Evolutionary conservation across 1,140 invertebrate genomes (phyloP), one percentile per base, ranked within the genome.

Genomic region (Musca vetustissima): DNA sequence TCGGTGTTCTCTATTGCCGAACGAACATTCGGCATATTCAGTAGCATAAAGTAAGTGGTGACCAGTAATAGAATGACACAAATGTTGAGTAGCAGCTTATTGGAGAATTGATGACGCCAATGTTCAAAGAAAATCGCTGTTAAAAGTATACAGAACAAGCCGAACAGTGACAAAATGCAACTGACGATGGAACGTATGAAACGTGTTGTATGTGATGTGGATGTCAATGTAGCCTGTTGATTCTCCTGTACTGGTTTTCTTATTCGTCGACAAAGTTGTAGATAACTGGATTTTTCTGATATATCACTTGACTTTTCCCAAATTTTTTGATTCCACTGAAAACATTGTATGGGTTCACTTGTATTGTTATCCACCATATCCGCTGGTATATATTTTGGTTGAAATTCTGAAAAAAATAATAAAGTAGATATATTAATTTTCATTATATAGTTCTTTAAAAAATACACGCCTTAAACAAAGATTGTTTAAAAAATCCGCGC

Each of bases 11-110:
- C 8, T 7, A 61, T 13, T 1, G 15, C n/a, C 9, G 7, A 8
- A 19, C 28, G 15, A 21, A 36, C 0, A 2, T 36, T 32, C 14
- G 57, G 57, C 3, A 61, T 19, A 61, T 61, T 61, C 6, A 61
- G 8, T 8, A 61, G 8, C 9, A 61, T 15, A 19, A 61, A 36
- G 2, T 36, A 61, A 1, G 7, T 19, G 6, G 19, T 61, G 19
- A 61, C 14, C 1, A 61, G 57, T 8, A 32, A 36, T 1, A 61
- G 57, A 19, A 61, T 32, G 3, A 21, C 32, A 19, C 57, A 43
- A 0, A 61, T 43, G 28, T 61, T 61, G n/a, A 61, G n/a, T 21
- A 61, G 13, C 4, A 61, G 17, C 15, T 61, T 61, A 43, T 61
- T 61, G 1, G 28, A 19, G 4, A 32, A 36, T 17, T 61, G n/a